A percentile compares a stretch with the other conserved stretches of the same genome.
These are phyloP conservation scores for Acleris emargana DNA, from an alignment of 2,888 invertebrate genomes.

Conservation along the genomic window DNA sequence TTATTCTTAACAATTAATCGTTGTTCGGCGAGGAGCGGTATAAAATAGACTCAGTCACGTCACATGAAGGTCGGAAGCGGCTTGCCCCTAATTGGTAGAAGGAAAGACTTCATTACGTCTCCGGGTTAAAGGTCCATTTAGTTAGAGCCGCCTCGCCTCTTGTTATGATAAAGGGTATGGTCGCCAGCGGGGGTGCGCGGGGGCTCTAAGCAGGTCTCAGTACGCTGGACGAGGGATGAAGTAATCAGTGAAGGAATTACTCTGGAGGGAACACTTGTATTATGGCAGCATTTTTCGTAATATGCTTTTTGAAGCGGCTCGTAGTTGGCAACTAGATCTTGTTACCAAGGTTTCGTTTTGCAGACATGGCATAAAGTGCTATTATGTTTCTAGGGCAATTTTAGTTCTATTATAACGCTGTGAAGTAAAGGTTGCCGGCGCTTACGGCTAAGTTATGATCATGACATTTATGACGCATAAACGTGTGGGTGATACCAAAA, in stretches of 20 bases:
- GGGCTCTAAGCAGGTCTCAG: conserved; percentile 36
- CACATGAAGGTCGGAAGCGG: conserved; percentile 44
- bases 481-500: too few species aligned
- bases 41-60: conserved; percentile 42
- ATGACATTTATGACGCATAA: too few species aligned
- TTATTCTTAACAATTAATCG: conserved; percentile 45
- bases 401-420: too few species aligned
- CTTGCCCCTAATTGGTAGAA: conserved; percentile 37
- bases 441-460: too few species aligned
- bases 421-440: too few species aligned
- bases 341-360: not conserved
- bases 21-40: conserved; percentile 24
- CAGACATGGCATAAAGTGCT: not conserved
- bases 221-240: conserved; percentile 41
- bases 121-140: conserved; percentile 44
- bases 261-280: conserved; percentile 47
- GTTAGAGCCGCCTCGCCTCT: conserved; percentile 38
- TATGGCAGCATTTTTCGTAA: conserved; percentile 44
- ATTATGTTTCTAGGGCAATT: not conserved
- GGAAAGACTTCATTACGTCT: conserved; percentile 52
- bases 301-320: conserved; percentile 15
- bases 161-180: conserved; percentile 36
- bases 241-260: conserved; percentile 54
- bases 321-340: conserved; percentile 3
- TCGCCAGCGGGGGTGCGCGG: not conserved